Evolutionary conservation across 2,113 vertebrate species (phyloP).

Genomic region (Aptenodytes patagonicus): DNA sequence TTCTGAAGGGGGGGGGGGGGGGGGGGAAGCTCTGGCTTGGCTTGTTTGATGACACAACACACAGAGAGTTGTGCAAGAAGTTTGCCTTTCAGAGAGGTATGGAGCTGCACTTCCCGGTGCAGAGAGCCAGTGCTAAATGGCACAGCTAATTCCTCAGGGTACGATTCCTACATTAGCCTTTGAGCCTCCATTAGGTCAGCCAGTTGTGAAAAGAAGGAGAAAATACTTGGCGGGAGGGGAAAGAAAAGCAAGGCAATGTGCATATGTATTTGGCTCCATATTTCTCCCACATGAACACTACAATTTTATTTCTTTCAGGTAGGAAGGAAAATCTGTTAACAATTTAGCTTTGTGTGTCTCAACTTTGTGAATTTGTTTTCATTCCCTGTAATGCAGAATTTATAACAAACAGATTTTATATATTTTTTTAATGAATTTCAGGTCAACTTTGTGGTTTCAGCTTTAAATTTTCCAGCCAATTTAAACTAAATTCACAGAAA

Average conservation of each 20-base stretch:
- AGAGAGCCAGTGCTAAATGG: not conserved
- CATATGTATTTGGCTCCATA: conserved; percentile 4
- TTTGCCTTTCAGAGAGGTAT: not conserved
- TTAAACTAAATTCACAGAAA: not conserved
- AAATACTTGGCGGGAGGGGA: not conserved
- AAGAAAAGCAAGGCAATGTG: conserved; percentile 12
- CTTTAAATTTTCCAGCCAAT: not conserved
- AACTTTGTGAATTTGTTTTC: not conserved
- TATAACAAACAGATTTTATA: not conserved
- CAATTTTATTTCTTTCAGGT: conserved; percentile 59
- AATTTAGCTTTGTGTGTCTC: conserved; percentile 13
- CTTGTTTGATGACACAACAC: not conserved
- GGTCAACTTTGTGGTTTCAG: not conserved
- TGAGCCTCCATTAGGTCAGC: conserved; percentile 33
- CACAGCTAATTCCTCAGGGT: not conserved
- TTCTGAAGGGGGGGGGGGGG: not conserved
- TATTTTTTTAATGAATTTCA: not conserved
- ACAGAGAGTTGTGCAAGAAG: not conserved
- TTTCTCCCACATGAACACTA: not conserved
- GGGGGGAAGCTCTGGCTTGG: not conserved
- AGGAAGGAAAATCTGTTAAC: conserved; percentile 63
- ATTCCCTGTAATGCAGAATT: not conserved
- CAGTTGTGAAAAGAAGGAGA: conserved; percentile 49
- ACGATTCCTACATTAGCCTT: not conserved
- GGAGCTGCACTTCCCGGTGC: not conserved